These are phyloP conservation scores for Horisme vitalbata DNA, from an alignment of 2,888 invertebrate genomes.

Conservation along the genomic window DNA sequence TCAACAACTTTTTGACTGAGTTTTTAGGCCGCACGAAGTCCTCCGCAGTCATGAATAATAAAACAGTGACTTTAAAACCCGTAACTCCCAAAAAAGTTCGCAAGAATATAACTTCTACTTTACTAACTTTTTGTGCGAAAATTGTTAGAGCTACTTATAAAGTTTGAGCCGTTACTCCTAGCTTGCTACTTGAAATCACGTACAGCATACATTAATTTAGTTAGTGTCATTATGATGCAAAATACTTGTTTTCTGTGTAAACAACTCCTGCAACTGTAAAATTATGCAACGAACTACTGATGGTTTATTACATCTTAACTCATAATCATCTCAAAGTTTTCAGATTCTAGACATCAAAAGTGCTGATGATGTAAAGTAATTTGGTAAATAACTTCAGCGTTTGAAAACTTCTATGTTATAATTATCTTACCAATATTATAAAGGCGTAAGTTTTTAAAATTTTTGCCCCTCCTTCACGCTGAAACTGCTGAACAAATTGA, in stretches of 20 bases:
- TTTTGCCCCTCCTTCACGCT: too few relatives aligned
- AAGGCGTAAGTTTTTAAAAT: too few relatives aligned
- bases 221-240: slow-evolving; percentile 21
- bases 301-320: slow-evolving; percentile 8
- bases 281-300: slow-evolving; percentile 7
- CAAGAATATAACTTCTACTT: slow-evolving; percentile 3
- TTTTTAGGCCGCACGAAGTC: too few relatives aligned
- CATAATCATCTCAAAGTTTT: too few relatives aligned
- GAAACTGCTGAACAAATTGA: too few relatives aligned
- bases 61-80: slow-evolving; percentile 16
- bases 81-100: slow-evolving; percentile 10
- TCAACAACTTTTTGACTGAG: too few relatives aligned
- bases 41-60: neutral
- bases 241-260: slow-evolving; percentile 18
- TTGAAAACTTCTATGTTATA: slow-evolving; percentile 1
- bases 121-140: slow-evolving; percentile 9
- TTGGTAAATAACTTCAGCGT: neutral
- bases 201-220: slow-evolving; percentile 22
- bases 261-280: slow-evolving; percentile 10
- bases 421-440: too few relatives aligned
- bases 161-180: slow-evolving; percentile 22
- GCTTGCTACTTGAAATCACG: slow-evolving; percentile 22
- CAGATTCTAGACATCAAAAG: slow-evolving; percentile 6
- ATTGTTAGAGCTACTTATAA: slow-evolving; percentile 15
- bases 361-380: too few relatives aligned